phyloP scores from a whole-genome alignment of 2,113 vertebrate species.

The Malurus melanocephalus region DNA sequence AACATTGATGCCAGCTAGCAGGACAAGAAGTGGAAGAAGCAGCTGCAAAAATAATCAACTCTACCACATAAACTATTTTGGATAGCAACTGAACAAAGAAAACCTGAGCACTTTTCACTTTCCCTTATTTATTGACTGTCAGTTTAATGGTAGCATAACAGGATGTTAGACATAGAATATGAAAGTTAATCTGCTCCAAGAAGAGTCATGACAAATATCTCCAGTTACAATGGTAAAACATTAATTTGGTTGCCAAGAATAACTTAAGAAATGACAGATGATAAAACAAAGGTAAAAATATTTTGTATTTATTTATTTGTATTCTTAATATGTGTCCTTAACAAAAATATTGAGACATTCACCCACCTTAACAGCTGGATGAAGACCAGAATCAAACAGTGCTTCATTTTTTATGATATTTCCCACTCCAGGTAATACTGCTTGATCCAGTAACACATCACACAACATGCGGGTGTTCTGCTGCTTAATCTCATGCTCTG shows the following conservation, averaged over 20 bases:
- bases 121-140: neutral
- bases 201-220: neutral
- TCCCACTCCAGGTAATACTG: slow-evolving; percentile 89
- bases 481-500: slow-evolving; percentile 76
- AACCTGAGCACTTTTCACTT: neutral
- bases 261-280: neutral
- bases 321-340: neutral
- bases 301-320: neutral
- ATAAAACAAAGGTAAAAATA: neutral
- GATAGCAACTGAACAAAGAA: neutral
- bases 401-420: slow-evolving; percentile 98
- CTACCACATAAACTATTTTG: neutral
- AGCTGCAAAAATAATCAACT: neutral
- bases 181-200: neutral
- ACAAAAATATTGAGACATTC: neutral
- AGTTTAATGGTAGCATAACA: neutral
- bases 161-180: neutral
- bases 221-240: neutral
- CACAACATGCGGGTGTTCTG: slow-evolving; percentile 83
- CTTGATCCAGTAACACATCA: slow-evolving; percentile 90
- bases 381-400: slow-evolving; percentile 87
- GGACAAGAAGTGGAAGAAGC: neutral
- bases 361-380: slow-evolving; percentile 85
- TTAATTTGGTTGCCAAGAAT: neutral
- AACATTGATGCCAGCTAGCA: neutral